Evolutionary conservation across 92 coral and sea anemone species (phyloP).

Genomic region (Porites lobata): DNA sequence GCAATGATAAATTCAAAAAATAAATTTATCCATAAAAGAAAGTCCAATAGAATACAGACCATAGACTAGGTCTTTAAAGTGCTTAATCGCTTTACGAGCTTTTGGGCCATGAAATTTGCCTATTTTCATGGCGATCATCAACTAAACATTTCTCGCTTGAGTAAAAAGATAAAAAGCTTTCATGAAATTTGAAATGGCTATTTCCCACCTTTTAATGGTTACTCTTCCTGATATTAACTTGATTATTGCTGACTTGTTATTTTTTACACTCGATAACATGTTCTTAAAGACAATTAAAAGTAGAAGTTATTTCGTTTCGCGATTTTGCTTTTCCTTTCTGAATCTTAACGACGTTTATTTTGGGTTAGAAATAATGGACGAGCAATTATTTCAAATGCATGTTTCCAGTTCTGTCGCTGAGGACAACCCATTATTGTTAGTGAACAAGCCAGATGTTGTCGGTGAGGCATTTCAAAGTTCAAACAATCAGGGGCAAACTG

Average conservation of each 20-base stretch:
- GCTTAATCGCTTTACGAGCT: background rate
- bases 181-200: background rate
- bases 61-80: background rate
- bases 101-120: background rate
- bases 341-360: background rate
- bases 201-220: background rate
- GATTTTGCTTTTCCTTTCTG: background rate
- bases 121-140: background rate
- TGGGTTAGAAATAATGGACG: too few species aligned
- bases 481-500: too few species aligned
- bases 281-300: background rate
- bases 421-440: too few species aligned
- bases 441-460: too few species aligned
- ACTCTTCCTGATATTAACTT: background rate
- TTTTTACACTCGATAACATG: background rate
- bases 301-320: background rate
- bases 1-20: background rate
- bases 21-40: background rate
- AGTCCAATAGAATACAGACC: background rate
- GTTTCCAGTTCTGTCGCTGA: too few species aligned
- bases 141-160: background rate
- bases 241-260: background rate
- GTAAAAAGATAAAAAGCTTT: background rate
- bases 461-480: too few species aligned
- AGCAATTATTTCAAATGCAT: too few species aligned